Base-by-base conservation (phyloP, 2,888 invertebrate genomes). In the Pardosa pseudoannulata region DNA sequence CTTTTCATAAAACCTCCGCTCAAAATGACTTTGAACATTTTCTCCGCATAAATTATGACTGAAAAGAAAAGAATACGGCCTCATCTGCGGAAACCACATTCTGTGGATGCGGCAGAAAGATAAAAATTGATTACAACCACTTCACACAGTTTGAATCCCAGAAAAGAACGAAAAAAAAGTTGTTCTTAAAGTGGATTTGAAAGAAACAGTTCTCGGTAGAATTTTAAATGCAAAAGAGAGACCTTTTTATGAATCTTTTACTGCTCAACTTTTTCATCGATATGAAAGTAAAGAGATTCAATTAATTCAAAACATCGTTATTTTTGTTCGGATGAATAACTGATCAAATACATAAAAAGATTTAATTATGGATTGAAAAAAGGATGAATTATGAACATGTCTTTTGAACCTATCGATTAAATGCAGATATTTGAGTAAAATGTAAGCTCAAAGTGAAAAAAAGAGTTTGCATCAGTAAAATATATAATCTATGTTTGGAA, bases 21-120 rank as follows among this genome's bases (percentile, higher is more conserved):
- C 23, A 56, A 56, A 56, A 56, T 56, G 56, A 56, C 56, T 19
- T 56, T 19, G 56, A 56, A 56, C 56, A 56, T 56, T 56, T 56
- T 23, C 56, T 23, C 56, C 3, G 56, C 56, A 56, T 56, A 56
- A 56, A 56, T 56, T 56, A 56, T 56, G 19, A 23, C 23, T 56
- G 23, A 56, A 23, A 23, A 56, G 56, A 56, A 56, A 56, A 56
- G 56, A 56, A 56, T 56, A 56, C 56, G 56, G 23, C 56, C 23
- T 16, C 23, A 56, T 23, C 56, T 19, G 5, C 56, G 56, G 56
- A 56, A 56, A 56, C 56, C 5, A 23, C 56, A 56, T 56, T 56
- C 23, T 23, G 56, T 56, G 56, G 56, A 56, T 23, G 56, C 23
- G 56, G 23, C 56, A 23, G 16, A 56, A 56, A 56, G 56, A 56